phyloP scores from a whole-genome alignment of 92 coral and sea anemone species.

The Paramuricea clavata region DNA sequence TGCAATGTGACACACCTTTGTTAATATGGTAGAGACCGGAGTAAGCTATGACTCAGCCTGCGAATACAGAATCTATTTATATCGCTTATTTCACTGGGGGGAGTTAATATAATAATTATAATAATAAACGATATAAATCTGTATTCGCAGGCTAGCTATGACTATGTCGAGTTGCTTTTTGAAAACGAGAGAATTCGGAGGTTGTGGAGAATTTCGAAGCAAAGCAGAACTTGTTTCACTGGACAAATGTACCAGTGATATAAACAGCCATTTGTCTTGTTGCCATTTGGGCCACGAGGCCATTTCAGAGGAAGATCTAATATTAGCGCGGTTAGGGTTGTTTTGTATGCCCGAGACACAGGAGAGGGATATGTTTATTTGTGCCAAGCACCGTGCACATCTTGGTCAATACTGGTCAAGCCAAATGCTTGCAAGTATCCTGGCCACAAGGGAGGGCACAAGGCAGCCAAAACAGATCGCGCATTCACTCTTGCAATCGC shows the following conservation, averaged over 20 bases:
- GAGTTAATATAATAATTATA: no score
- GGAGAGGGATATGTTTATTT: constrained; percentile 53
- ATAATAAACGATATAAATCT: no score
- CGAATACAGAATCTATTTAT: no score
- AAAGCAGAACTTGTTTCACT: constrained; percentile 53
- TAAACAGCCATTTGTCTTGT: constrained; percentile 41
- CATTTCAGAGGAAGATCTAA: constrained; percentile 56
- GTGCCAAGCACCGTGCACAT: constrained; percentile 55
- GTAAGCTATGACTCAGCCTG: no score
- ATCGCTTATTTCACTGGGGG: no score
- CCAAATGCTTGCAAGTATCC: constrained; percentile 63
- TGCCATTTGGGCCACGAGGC: constrained; percentile 31
- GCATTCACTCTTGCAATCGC: constrained; percentile 48
- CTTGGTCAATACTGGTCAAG: constrained; percentile 57
- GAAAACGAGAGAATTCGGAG: constrained; percentile 49
- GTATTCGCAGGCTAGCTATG: background rate
- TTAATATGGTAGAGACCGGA: background rate
- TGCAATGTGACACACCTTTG: background rate
- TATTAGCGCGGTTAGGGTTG: constrained; percentile 61
- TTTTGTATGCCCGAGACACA: constrained; percentile 56
- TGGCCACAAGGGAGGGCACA: constrained; percentile 64
- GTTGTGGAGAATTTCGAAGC: constrained; percentile 66
- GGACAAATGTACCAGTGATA: constrained; percentile 45
- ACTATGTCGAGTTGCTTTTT: constrained; percentile 63
- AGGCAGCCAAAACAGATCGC: constrained; percentile 59